A percentile compares a stretch with the other conserved stretches of the same genome.
phyloP scores from a whole-genome alignment of 2,113 vertebrate genomes.

The Athene cunicularia region DNA sequence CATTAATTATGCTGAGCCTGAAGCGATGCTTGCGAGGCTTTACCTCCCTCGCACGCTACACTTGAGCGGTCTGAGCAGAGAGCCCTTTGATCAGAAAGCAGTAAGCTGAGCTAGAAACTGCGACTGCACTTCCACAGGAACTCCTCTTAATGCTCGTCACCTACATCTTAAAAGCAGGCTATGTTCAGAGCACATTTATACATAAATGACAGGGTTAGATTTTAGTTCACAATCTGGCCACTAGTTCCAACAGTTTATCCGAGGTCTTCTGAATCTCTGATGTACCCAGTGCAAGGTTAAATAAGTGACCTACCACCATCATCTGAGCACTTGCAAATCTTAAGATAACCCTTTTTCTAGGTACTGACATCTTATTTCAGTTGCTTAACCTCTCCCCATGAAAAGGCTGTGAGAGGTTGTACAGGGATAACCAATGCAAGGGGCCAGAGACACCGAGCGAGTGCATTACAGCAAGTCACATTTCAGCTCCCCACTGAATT shows the following conservation, averaged over 20 bases:
- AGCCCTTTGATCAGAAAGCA: not conserved
- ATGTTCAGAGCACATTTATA: not conserved
- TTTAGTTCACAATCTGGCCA: not conserved
- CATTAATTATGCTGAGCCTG: not conserved
- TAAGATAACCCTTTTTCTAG: not conserved
- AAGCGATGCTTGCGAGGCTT: rapidly evolving
- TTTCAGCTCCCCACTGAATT: not conserved
- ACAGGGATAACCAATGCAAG: not conserved
- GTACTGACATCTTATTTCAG: not conserved
- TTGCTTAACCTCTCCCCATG: not conserved
- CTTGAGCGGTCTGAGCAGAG: not conserved
- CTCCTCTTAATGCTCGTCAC: not conserved
- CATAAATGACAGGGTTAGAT: not conserved
- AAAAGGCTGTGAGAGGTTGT: not conserved
- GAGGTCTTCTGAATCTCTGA: not conserved
- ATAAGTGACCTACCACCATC: not conserved
- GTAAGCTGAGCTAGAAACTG: not conserved
- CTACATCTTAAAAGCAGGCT: not conserved
- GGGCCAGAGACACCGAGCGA: not conserved
- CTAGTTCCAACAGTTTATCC: not conserved
- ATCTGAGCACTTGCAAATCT: not conserved
- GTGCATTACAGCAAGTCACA: rapidly evolving
- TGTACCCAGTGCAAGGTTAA: not conserved
- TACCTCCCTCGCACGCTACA: rapidly evolving
- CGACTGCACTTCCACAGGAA: rapidly evolving